phyloP scores from a whole-genome alignment of 23 tunicate genomes.

The Trididemnum clinides region DNA sequence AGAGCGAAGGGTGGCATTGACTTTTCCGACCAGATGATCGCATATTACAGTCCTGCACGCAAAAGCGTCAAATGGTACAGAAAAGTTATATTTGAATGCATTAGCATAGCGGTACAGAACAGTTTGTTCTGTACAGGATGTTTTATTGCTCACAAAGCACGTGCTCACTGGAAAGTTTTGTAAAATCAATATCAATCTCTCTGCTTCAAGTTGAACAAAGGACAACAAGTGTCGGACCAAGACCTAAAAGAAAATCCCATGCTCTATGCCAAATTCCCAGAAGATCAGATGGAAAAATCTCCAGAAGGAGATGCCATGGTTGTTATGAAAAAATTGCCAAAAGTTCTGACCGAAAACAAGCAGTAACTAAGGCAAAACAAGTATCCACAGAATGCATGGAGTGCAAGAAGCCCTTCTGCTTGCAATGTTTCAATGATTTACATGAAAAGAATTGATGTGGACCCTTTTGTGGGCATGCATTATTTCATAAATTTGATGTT shows the following conservation, averaged over 20 bases:
- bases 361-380: constrained; percentile 18
- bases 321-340: constrained; percentile 16
- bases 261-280: constrained; percentile 5
- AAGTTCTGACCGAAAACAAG: constrained; percentile 2
- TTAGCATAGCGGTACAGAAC: constrained; percentile 15
- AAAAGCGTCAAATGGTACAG: constrained; percentile 32
- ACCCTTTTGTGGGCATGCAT: too few relatives aligned
- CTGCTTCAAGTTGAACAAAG: constrained; percentile 18
- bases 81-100: constrained; percentile 13
- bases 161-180: neutral
- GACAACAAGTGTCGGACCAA: neutral
- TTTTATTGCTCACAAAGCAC: constrained; percentile 8
- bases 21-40: constrained; percentile 15
- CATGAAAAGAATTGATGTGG: too few relatives aligned
- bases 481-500: too few relatives aligned
- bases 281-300: constrained; percentile 12
- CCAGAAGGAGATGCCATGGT: constrained; percentile 26
- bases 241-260: constrained; percentile 18
- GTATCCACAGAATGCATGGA: constrained; percentile 2
- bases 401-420: constrained; percentile 14
- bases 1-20: constrained; percentile 28
- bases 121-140: constrained; percentile 13
- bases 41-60: constrained; percentile 22
- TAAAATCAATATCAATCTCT: constrained; percentile 20
- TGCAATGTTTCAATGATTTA: constrained; percentile 6